A percentile compares a stretch with the other conserved stretches of the same genome.
These are phyloP conservation scores for Acanthochromis polyacanthus DNA, from an alignment of 2,113 vertebrate genomes.

Conservation along the genomic window DNA sequence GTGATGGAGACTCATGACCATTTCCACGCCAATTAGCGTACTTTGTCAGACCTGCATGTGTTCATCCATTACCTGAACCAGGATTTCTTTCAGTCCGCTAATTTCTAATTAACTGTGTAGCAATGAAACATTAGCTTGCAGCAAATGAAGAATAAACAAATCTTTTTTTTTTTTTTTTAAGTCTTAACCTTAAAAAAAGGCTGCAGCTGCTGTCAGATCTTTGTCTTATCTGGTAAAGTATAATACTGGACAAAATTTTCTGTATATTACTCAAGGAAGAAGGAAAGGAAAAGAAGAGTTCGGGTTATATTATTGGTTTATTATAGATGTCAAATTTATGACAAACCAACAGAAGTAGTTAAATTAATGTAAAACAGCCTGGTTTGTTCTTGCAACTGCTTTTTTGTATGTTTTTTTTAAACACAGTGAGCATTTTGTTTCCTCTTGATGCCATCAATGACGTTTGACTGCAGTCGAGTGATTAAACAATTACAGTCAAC, in stretches of 20 bases:
- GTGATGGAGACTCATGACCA: neutral
- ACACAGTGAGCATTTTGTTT: no score
- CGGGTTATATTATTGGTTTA: neutral
- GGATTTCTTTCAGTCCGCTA: constrained; percentile 16
- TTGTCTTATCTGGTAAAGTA: no score
- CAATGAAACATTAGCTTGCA: constrained; percentile 5
- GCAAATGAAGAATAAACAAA: no score
- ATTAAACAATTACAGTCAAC: no score
- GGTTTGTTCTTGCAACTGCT: neutral
- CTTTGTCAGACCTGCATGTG: neutral
- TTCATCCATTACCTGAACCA: neutral
- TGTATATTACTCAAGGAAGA: neutral
- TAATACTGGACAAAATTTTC: neutral
- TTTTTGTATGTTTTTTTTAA: no score
- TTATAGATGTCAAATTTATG: constrained; percentile 1
- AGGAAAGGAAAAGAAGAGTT: neutral
- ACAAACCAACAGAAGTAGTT: neutral
- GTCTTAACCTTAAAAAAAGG: neutral
- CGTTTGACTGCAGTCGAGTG: no score
- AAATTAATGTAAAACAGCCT: neutral
- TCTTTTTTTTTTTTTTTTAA: no score
- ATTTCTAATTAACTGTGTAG: constrained; percentile 22
- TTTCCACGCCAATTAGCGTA: constrained; percentile 1
- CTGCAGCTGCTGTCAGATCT: neutral
- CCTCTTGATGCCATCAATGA: no score